Base-by-base conservation (phyloP, 2,113 vertebrate species). In the Pterophyllum scalare region DNA sequence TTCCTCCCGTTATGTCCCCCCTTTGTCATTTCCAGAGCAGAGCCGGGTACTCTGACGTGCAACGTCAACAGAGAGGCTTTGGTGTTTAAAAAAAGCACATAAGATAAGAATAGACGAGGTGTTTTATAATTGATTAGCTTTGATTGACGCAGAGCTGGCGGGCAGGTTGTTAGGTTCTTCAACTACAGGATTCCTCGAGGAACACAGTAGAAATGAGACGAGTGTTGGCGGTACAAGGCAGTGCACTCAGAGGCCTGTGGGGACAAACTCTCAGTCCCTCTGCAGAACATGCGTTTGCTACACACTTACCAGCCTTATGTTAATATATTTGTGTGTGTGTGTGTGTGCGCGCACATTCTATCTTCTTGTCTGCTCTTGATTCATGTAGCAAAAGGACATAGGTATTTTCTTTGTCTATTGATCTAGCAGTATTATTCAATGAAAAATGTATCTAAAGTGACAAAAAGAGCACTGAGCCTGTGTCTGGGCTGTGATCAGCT, bases 111-210 rank as follows among this genome's bases (percentile, higher is more conserved):
- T 26, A 59, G 78, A 22, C 56, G 59, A 77, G 58, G 61, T 17
- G 35, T 87, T 93, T 84, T 91, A 83, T 89, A 80, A 88, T 85
- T 88, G 83, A 91, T 85, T 82, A 70, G 60, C 77, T 89, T 22
- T 83, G 85, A 88, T 46, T 87, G 83, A 89, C 83, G 24, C 43
- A 5, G 56, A 31, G 79, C 80, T 80, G 85, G 13, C 75, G 75
- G 77, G 13, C 58, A 8, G n/a, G 62, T 59, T 84, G 83, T 35
- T 77, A 14, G 76, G 57, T 82, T 57, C 77, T 82, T 54, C 22
- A 4, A 61, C 65, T 82, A 24, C 9, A 5, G 75, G 40, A 64
- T 84, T 88, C 81, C 77, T 58, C 14, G 35, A 62, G 17, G 86
- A 59, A 13, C 2, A 2, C 1, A 38, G 83, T 58, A 57, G 75